Percentiles rank a stretch among this genome's conserved stretches.
Conservation (phyloP, 2,797 vertebrate genomes). For the Schizothorax lantsangensis region DNA sequence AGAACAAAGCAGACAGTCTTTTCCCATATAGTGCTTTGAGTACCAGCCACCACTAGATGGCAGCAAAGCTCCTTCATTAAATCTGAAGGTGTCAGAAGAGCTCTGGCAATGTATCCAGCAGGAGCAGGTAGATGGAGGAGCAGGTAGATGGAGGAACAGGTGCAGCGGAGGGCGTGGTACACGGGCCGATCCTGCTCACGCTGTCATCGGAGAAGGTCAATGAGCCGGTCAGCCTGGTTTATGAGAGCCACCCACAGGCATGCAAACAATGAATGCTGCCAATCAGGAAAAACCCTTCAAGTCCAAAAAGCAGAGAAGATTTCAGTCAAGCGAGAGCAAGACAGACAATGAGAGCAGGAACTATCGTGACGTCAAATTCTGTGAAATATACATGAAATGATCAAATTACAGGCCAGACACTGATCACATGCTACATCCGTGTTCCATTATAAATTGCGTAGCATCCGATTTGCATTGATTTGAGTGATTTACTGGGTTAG, state of each 20-base stretch:
- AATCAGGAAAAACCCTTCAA: background rate
- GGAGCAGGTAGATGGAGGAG: slow-evolving; percentile 1
- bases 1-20: background rate
- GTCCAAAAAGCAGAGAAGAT: background rate
- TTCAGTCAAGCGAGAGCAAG: background rate
- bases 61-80: background rate
- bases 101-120: background rate
- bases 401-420: background rate
- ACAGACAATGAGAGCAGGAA: slow-evolving; percentile 1
- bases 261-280: slow-evolving; percentile 17
- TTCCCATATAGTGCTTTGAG: background rate
- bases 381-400: background rate
- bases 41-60: slow-evolving; percentile 26
- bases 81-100: background rate
- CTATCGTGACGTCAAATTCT: background rate
- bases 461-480: slow-evolving; percentile 5
- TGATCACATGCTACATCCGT: background rate
- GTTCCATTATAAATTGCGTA: background rate
- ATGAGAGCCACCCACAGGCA: slow-evolving; percentile 9
- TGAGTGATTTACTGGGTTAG: background rate
- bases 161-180: slow-evolving; percentile 30
- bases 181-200: background rate
- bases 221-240: slow-evolving; percentile 26
- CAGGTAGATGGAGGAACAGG: slow-evolving; percentile 36
- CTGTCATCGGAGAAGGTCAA: slow-evolving; percentile 37